phyloP scores from a whole-genome alignment of 2,113 vertebrate species.

The Hystrix cristata region DNA sequence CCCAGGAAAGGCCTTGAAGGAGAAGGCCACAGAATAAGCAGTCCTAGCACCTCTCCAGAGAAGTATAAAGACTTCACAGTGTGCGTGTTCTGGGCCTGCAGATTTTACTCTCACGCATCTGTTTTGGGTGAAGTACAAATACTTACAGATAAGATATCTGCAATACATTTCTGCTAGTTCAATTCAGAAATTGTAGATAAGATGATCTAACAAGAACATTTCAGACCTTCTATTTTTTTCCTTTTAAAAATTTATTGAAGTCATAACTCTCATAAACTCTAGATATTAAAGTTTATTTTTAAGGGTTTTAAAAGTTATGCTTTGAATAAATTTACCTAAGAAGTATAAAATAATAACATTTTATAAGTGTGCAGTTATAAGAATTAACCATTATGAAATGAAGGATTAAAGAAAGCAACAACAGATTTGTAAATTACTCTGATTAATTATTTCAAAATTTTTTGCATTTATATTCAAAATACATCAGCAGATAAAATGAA shows the following conservation, averaged over 20 bases:
- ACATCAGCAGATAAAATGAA: not conserved
- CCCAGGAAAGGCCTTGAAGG: not conserved
- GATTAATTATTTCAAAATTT: not conserved
- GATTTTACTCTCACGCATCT: not conserved
- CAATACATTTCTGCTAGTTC: not conserved
- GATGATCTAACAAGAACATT: not conserved
- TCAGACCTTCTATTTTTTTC: not conserved
- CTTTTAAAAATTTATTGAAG: not conserved
- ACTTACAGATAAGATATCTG: not conserved
- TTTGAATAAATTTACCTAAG: not conserved
- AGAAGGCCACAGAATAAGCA: not conserved
- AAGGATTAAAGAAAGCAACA: not conserved
- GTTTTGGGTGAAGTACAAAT: not conserved
- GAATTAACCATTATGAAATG: not conserved
- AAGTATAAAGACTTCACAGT: not conserved
- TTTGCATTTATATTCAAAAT: not conserved
- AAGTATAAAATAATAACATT: not conserved
- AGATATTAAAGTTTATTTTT: not conserved
- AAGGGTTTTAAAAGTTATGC: not conserved
- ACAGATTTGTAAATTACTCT: not conserved
- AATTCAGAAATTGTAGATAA: not conserved
- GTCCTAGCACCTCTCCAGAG: not conserved
- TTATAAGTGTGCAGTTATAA: not conserved
- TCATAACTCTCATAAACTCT: not conserved
- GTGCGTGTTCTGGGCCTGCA: accelerated